Base-by-base conservation (phyloP, 2,888 invertebrate species). In the Neria commutata region DNA sequence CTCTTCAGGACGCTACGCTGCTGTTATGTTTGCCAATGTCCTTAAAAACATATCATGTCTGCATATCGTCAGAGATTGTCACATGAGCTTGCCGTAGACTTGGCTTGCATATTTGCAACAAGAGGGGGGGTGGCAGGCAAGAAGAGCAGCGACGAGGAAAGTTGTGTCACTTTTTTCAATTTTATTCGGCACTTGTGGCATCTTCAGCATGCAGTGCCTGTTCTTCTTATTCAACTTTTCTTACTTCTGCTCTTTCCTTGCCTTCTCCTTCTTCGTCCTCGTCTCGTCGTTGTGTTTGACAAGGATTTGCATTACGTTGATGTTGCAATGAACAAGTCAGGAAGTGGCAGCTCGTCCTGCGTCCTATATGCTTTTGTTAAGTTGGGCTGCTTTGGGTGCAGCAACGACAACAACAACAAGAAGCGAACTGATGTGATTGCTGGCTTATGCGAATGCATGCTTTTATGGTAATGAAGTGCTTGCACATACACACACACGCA, bases 401-500 rank as follows among this genome's bases (percentile, higher is more conserved):
- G 14, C n/a, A 51, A n/a, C 37, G 37, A n/a, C n/a, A n/a, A n/a
- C n/a, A n/a, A n/a, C n/a, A n/a, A n/a, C n/a, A n/a, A n/a, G n/a
- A n/a, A 25, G 34, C 40, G 49, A 54, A 58, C 54, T 58, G 50
- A 58, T 58, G 48, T 49, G 50, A 58, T 58, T 58, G 58, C 54
- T 40, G 45, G 42, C 50, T 50, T 52, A 54, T 50, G n/a, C n/a
- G n/a, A n/a, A n/a, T n/a, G 50, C 50, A 58, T 54, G 54, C 58
- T 58, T 58, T 58, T 58, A 58, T 49, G 42, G 37, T 54, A 42
- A 58, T 58, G 54, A 58, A 58, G 58, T 54, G 50, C 21, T 53
- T 37, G n/a, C 42, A n/a, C n/a, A n/a, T n/a, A n/a, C n/a, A n/a
- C n/a, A n/a, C n/a, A n/a, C n/a, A n/a, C n/a, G n/a, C n/a, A n/a